Conservation (phyloP, 2,797 vertebrate species). For the Alosa sapidissima region DNA sequence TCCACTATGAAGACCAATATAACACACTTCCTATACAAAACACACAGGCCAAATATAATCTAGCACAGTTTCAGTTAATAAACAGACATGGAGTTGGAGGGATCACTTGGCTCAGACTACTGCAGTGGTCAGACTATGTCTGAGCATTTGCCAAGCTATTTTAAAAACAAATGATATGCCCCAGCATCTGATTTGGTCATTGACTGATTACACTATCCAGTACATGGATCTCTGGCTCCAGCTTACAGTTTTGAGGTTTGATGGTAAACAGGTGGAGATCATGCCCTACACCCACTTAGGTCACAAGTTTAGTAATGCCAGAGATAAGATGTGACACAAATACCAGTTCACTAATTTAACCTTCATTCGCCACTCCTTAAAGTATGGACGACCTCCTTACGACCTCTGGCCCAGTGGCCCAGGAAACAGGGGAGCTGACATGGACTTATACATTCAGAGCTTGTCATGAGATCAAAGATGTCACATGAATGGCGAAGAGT, state of each 20-base stretch:
- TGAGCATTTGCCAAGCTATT: slow-evolving; percentile 11
- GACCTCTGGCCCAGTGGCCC: neutral
- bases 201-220: neutral
- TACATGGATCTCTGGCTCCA: neutral
- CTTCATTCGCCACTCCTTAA: neutral
- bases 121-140: neutral
- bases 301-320: slow-evolving; percentile 40
- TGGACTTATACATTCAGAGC: neutral
- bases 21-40: neutral
- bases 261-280: slow-evolving; percentile 35
- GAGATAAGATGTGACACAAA: slow-evolving; percentile 36
- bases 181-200: slow-evolving; percentile 23
- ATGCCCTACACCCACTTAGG: slow-evolving; percentile 29
- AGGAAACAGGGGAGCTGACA: neutral
- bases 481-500: neutral
- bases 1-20: neutral
- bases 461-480: neutral
- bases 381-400: neutral
- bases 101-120: neutral
- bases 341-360: neutral
- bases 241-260: slow-evolving; percentile 11
- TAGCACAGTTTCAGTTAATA: neutral
- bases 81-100: neutral
- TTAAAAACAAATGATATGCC: slow-evolving; percentile 16
- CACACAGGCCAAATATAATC: neutral